Conservation (phyloP, 2,888 invertebrate species). For the Cinara cedri region DNA sequence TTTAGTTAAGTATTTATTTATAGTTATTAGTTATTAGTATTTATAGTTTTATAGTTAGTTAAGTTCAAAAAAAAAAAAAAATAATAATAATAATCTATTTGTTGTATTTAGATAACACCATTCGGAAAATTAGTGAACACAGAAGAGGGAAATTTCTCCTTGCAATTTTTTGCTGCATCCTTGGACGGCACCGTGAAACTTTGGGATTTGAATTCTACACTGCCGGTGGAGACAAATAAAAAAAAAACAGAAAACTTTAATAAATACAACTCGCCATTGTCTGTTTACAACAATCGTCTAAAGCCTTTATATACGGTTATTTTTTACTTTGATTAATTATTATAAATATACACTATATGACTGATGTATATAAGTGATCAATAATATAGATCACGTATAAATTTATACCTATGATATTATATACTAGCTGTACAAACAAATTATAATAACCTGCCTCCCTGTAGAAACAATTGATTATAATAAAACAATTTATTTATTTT, state of each 20-base stretch:
- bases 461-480: no score
- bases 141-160: background rate
- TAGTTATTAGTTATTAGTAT: no score
- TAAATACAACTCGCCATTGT: constrained; percentile 24
- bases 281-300: constrained; percentile 21
- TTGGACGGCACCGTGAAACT: constrained; percentile 62
- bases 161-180: constrained; percentile 62
- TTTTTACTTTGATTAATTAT: background rate
- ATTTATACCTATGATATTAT: no score
- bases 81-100: background rate
- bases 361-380: no score
- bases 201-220: constrained; percentile 62
- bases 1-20: no score
- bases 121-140: background rate
- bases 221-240: constrained; percentile 11
- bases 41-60: no score
- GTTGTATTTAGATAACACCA: constrained; percentile 34
- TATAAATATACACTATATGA: background rate
- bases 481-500: no score
- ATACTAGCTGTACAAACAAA: no score
- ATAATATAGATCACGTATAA: no score
- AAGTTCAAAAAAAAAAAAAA: no score
- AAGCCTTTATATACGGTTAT: constrained; percentile 33
- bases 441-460: no score
- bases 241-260: background rate